Percentiles rank a stretch among this genome's conserved stretches.
These are phyloP conservation scores for Pristionchus japonicus DNA, from an alignment of 2,888 invertebrate species.

Conservation along the genomic window DNA sequence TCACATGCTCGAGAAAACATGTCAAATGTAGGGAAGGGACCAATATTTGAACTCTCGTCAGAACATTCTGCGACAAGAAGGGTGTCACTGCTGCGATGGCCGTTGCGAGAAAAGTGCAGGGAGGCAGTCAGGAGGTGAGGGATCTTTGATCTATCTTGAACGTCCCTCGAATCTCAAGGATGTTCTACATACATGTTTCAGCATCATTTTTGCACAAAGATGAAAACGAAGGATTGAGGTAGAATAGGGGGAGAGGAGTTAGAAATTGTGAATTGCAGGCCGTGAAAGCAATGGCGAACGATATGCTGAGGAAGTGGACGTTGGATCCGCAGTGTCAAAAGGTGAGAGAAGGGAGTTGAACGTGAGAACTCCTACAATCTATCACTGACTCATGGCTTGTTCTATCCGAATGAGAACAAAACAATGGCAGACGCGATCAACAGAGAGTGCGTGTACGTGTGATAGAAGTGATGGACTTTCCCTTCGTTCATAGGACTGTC, in stretches of 20 bases:
- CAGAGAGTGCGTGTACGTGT: not conserved
- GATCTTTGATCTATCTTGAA: not conserved
- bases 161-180: not conserved
- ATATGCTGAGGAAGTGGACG: conserved; percentile 66
- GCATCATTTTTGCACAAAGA: too few relatives aligned
- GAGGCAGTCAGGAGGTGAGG: conserved; percentile 62
- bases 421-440: not conserved
- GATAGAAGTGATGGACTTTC: not conserved
- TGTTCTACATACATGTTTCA: too few relatives aligned
- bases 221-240: too few relatives aligned
- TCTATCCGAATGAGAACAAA: not conserved
- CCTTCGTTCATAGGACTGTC: too few relatives aligned
- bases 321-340: conserved; percentile 71
- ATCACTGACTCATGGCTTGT: conserved; percentile 9
- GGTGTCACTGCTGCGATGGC: conserved; percentile 71
- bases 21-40: too few relatives aligned
- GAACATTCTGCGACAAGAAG: conserved; percentile 70
- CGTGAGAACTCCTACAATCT: not conserved
- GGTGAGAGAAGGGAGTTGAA: conserved; percentile 37
- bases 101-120: conserved; percentile 65
- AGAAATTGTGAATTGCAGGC: conserved; percentile 54
- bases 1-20: too few relatives aligned
- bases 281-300: conserved; percentile 69
- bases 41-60: not conserved
- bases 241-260: too few relatives aligned